These are phyloP conservation scores for Artibeus jamaicensis DNA, from an alignment of 2,797 vertebrate genomes.

Conservation along the genomic window DNA sequence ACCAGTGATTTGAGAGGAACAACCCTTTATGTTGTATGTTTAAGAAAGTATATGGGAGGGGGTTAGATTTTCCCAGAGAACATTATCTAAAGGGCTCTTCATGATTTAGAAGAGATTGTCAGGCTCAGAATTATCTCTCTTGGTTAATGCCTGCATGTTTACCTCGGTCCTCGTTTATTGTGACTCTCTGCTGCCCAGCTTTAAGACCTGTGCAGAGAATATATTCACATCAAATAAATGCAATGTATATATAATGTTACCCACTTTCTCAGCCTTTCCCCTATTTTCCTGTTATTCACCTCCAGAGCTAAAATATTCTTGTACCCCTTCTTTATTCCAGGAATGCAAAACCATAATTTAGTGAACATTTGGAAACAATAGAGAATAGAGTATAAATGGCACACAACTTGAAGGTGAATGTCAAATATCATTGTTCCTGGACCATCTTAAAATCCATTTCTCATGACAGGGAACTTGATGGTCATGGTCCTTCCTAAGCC, in stretches of 20 bases:
- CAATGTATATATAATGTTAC: accelerated
- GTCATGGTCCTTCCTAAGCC: accelerated
- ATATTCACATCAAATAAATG: neutral
- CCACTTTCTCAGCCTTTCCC: neutral
- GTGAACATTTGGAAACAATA: neutral
- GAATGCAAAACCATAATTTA: neutral
- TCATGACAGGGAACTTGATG: neutral
- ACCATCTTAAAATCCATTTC: neutral
- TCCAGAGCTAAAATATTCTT: neutral
- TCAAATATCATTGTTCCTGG: neutral
- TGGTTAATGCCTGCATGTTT: neutral
- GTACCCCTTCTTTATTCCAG: neutral
- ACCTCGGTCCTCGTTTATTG: neutral
- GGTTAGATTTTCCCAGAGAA: neutral
- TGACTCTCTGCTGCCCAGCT: neutral
- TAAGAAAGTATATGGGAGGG: neutral
- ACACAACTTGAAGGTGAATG: neutral
- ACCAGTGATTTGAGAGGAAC: neutral
- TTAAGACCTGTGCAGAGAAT: neutral
- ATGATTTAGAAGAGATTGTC: neutral
- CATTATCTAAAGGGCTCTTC: neutral
- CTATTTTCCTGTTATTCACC: neutral
- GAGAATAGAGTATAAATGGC: neutral
- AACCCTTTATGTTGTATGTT: neutral
- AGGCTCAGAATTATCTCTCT: neutral